Evolutionary conservation across 2,888 invertebrate genomes (phyloP).

Genomic region (Aquatica leii): DNA sequence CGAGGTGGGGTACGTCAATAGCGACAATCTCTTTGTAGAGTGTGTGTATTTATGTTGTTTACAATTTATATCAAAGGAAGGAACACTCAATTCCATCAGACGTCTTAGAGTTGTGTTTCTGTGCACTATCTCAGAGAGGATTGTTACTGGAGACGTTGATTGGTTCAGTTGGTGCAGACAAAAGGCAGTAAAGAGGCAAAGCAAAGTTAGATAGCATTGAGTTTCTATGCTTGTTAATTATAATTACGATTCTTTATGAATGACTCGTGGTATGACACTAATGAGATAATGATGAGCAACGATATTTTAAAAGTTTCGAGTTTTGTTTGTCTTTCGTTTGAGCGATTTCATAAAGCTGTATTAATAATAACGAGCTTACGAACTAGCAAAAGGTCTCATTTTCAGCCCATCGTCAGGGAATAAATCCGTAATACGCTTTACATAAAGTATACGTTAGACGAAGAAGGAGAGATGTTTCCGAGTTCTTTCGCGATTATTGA

Average conservation of each 20-base stretch:
- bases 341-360: conserved; percentile 39
- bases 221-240: conserved; percentile 44
- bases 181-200: conserved; percentile 50
- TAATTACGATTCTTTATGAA: conserved; percentile 50
- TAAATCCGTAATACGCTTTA: conserved; percentile 22
- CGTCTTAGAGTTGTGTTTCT: conserved; percentile 47
- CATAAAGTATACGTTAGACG: conserved; percentile 21
- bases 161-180: conserved; percentile 53
- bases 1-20: conserved; percentile 43
- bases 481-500: conserved; percentile 20
- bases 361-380: conserved; percentile 39
- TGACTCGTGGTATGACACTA: conserved; percentile 45
- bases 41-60: conserved; percentile 52
- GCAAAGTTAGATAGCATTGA: conserved; percentile 43
- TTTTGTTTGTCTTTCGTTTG: conserved; percentile 41
- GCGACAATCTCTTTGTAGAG: conserved; percentile 48
- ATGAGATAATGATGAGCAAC: conserved; percentile 46
- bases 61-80: conserved; percentile 50
- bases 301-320: conserved; percentile 40
- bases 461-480: conserved; percentile 7
- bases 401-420: conserved; percentile 31
- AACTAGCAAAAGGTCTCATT: conserved; percentile 32
- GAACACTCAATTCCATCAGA: conserved; percentile 51
- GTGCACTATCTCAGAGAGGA: conserved; percentile 45
- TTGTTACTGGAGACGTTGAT: conserved; percentile 51